Conservation (phyloP, 2,797 vertebrate species). For the Sebastolobus altivelis region DNA sequence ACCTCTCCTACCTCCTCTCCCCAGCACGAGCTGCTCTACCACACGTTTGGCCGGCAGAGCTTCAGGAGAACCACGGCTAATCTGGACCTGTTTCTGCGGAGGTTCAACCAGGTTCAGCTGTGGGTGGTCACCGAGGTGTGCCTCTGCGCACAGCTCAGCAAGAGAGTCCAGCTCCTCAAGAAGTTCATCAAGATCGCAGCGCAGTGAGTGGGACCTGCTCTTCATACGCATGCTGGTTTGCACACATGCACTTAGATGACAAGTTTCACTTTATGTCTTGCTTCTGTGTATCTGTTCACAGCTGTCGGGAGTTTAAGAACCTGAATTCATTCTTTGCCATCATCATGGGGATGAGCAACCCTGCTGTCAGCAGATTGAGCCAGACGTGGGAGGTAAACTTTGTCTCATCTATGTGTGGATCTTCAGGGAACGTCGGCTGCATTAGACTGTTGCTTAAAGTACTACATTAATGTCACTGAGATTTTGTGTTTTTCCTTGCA, state of each 20-base stretch:
- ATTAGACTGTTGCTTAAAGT: neutral
- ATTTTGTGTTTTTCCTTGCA: conserved; percentile 81
- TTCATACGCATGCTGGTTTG: neutral
- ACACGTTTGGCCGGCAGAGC: conserved; percentile 96
- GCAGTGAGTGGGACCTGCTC: conserved; percentile 89
- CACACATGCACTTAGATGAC: neutral
- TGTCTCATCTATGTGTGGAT: neutral
- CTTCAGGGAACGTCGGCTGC: neutral
- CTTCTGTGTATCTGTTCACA: conserved; percentile 63
- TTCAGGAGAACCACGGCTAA: conserved; percentile 96
- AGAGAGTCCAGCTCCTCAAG: conserved; percentile 97
- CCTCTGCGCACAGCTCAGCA: conserved; percentile 95
- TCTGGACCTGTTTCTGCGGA: conserved; percentile 94
- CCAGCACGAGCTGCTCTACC: conserved; percentile 95
- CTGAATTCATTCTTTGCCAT: conserved; percentile 98
- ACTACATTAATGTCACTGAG: neutral
- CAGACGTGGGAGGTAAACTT: conserved; percentile 97
- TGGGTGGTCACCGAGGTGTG: conserved; percentile 98
- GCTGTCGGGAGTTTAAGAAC: conserved; percentile 98
- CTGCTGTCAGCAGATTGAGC: conserved; percentile 94
- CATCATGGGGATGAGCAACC: conserved; percentile 98
- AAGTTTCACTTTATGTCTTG: neutral
- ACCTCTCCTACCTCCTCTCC: conserved; percentile 19
- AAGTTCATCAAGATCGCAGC: conserved; percentile 99
- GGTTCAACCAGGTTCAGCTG: conserved; percentile 99